phyloP scores from a whole-genome alignment of 2,797 vertebrate genomes.

The Sebastes diaconus region DNA sequence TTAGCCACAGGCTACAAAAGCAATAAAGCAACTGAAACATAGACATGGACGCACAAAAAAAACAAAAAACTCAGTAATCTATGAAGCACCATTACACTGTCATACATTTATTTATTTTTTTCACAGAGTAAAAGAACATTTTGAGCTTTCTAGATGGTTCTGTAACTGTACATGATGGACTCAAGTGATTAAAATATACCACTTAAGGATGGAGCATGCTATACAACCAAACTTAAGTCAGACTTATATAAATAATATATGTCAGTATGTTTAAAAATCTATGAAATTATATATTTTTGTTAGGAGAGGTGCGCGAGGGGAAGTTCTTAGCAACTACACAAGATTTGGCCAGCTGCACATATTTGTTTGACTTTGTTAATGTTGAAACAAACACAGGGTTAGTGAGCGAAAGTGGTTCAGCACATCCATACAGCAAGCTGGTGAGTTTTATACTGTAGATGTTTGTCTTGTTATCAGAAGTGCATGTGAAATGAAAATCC shows the following conservation, averaged over 20 bases:
- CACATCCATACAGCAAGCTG: constrained; percentile 7
- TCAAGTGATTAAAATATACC: background rate
- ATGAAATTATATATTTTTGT: background rate
- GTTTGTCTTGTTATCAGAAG: constrained; percentile 12
- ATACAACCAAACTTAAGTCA: background rate
- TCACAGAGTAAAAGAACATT: constrained; percentile 2
- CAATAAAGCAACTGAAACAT: constrained; percentile 26
- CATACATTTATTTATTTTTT: constrained; percentile 15
- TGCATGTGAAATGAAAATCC: constrained; percentile 22
- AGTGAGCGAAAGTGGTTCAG: constrained; percentile 11
- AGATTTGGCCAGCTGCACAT: background rate
- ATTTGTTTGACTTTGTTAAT: background rate
- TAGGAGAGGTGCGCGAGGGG: background rate
- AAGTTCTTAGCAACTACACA: background rate
- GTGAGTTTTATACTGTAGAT: background rate
- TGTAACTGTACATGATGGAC: constrained; percentile 1
- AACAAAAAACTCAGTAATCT: constrained; percentile 12
- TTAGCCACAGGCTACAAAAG: constrained; percentile 38
- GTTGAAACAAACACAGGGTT: background rate
- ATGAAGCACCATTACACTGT: constrained; percentile 4
- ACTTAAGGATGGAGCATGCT: background rate
- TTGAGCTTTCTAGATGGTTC: background rate
- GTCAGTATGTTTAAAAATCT: constrained; percentile 8
- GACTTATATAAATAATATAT: background rate
- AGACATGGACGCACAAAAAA: constrained; percentile 11